phyloP scores from a whole-genome alignment of 2,888 invertebrate species.

The Philereme transversata region DNA sequence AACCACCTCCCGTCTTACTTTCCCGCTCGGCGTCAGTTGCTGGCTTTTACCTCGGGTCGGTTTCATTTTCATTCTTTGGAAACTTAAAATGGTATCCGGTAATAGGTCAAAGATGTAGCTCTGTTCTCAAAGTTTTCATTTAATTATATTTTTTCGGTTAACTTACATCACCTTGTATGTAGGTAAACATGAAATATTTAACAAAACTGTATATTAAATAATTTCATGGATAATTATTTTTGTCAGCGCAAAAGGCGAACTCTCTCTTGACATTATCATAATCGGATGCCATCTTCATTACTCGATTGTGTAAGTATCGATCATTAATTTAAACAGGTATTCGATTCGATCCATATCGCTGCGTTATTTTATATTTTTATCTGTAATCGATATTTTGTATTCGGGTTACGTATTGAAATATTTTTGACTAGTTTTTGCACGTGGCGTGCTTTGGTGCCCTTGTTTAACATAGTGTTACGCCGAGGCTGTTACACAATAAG shows the following conservation, averaged over 20 bases:
- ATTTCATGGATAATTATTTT: slow-evolving; percentile 45
- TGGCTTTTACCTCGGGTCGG: no score
- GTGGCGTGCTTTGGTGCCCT: no score
- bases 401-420: slow-evolving; percentile 37
- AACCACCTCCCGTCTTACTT: no score
- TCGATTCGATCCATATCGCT: slow-evolving; percentile 45
- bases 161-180: slow-evolving; percentile 23
- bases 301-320: slow-evolving; percentile 49
- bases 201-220: slow-evolving; percentile 39
- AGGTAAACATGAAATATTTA: slow-evolving; percentile 26
- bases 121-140: no score
- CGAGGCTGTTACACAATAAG: no score
- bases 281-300: slow-evolving; percentile 55
- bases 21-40: no score
- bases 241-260: slow-evolving; percentile 43
- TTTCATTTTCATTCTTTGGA: no score
- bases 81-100: no score
- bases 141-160: neutral
- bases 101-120: no score
- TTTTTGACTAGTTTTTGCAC: slow-evolving; percentile 5
- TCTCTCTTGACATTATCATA: slow-evolving; percentile 51
- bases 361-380: slow-evolving; percentile 36
- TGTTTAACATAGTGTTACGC: no score
- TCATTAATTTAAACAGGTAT: slow-evolving; percentile 51
- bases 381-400: slow-evolving; percentile 46